Evolutionary conservation across 1,140 invertebrate species (phyloP), one percentile per base, ranked within the genome.

Genomic region (Microplitis demolitor): DNA sequence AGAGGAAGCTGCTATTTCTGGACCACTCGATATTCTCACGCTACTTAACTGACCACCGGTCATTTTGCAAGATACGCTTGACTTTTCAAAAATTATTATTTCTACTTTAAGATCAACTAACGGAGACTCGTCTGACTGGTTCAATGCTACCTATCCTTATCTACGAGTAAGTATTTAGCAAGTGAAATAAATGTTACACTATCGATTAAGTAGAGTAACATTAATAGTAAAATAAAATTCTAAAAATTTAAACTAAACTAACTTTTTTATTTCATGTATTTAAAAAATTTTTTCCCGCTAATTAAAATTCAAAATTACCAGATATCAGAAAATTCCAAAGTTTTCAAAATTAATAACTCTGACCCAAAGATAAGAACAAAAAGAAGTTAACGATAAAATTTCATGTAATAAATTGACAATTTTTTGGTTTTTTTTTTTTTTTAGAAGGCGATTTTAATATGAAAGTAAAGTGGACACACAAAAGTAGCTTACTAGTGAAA

Each of bases 1-100:
- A 13, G 31, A 58, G 34, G n/a, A 3, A 33, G 31, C 53, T 67
- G 8, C 9, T 14, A 76, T 64, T 69, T 64, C 69, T 83, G 80
- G 79, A 83, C 78, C 81, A 72, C 37, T 45, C 3, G 24, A 54
- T 66, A 79, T 85, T 85, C 83, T 85, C 83, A 84, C 83, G 81
- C 74, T 77, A 31, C 14, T 31, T 58, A n/a, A 75, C 74, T 81
- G 79, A 79, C 80, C 81, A 78, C 67, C 78, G 79, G 83, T 82
- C 78, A 84, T 84, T 81, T 82, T 76, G 24, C 53, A 74, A 79
- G 64, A 76, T 76, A 53, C 34, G 67, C 58, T 60, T 16, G 50
- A n/a, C n/a, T 50, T 14, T 14, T 14, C 13, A n/a, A 16, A 24
- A 50, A 69, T 39, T n/a, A 66, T 16, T 51, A 33, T 54, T 54